These are phyloP conservation scores for Urophycis tenuis DNA, from an alignment of 2,797 vertebrate genomes.

Conservation along the genomic window DNA sequence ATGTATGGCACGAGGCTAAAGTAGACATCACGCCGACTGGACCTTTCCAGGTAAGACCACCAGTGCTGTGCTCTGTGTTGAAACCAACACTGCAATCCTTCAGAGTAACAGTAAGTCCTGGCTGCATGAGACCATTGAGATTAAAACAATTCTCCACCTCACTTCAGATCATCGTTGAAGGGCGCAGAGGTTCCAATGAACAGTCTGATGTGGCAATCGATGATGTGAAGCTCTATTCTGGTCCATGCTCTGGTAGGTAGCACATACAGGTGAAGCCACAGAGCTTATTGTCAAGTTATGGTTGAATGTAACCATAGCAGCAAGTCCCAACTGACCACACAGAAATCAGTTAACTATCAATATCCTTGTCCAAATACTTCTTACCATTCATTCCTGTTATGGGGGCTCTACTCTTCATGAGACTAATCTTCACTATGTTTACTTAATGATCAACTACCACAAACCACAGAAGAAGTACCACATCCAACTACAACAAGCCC, in stretches of 20 bases:
- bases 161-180: slow-evolving; percentile 71
- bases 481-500: too few species aligned
- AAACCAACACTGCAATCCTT: neutral
- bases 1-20: slow-evolving; percentile 62
- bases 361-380: neutral
- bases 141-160: slow-evolving; percentile 19
- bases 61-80: too few species aligned
- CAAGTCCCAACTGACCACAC: neutral
- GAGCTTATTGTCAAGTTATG: neutral
- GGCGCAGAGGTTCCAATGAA: slow-evolving; percentile 60
- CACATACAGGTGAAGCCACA: too few species aligned
- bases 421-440: neutral
- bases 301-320: neutral
- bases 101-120: too few species aligned
- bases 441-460: neutral
- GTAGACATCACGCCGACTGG: slow-evolving; percentile 56
- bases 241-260: slow-evolving; percentile 60
- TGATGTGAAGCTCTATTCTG: slow-evolving; percentile 59
- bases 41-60: slow-evolving; percentile 48
- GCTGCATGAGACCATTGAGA: too few species aligned
- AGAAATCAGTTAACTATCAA: too few species aligned
- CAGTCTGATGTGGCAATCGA: slow-evolving; percentile 73
- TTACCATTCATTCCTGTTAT: neutral
- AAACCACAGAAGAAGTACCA: too few species aligned
- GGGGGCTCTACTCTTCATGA: neutral